Percentiles rank a stretch among this genome's conserved stretches.
Conservation (phyloP, 2,797 vertebrate genomes). For the Decapterus maruadsi region DNA sequence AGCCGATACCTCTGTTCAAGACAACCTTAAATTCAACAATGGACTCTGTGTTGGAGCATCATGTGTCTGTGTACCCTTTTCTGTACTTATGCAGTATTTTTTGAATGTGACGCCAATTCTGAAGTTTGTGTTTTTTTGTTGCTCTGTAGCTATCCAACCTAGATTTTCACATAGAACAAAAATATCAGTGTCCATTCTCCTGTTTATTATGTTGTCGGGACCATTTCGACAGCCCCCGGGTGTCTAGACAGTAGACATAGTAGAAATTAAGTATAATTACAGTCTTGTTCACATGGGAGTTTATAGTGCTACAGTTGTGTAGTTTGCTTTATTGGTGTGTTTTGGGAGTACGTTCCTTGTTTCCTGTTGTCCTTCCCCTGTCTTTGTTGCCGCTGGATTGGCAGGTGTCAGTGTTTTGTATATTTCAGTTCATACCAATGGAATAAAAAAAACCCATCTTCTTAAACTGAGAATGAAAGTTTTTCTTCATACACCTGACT, state of each 20-base stretch:
- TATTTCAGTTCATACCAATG: conserved; percentile 86
- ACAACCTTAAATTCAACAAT: conserved; percentile 45
- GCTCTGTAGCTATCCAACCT: conserved; percentile 30
- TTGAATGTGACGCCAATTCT: conserved; percentile 63
- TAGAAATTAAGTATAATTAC: conserved; percentile 32
- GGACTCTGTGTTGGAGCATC: conserved; percentile 48
- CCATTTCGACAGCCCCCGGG: conserved; percentile 36
- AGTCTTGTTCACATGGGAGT: conserved; percentile 55
- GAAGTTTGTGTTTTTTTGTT: conserved; percentile 56
- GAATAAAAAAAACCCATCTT: conserved; percentile 77
- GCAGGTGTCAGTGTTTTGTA: conserved; percentile 90
- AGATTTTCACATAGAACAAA: conserved; percentile 61
- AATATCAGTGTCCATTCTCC: conserved; percentile 28
- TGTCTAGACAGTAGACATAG: conserved; percentile 27
- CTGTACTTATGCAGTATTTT: conserved; percentile 42
- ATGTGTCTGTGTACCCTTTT: conserved; percentile 38
- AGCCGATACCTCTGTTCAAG: conserved; percentile 42
- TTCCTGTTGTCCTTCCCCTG: conserved; percentile 71
- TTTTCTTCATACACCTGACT: neutral
- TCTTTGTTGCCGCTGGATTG: conserved; percentile 90
- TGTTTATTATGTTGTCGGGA: conserved; percentile 46
- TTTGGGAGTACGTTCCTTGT: conserved; percentile 76
- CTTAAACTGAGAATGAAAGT: conserved; percentile 46
- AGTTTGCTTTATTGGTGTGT: conserved; percentile 59
- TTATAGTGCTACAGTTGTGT: conserved; percentile 42